Evolutionary conservation across 2,797 vertebrate species (phyloP).

Genomic region (Enteromius radiatus): DNA sequence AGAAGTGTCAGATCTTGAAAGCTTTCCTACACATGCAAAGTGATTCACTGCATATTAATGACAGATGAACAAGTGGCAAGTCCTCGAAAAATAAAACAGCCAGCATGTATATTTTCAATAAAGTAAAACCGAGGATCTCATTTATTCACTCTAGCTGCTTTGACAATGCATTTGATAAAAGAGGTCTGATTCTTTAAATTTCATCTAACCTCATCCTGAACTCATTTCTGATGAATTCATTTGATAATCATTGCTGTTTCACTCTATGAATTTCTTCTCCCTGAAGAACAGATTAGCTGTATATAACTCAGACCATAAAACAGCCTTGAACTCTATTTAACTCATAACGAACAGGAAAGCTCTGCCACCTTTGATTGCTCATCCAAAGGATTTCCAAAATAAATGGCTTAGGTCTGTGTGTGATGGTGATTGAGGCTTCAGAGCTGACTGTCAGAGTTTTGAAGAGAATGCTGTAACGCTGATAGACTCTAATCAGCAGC

Average conservation of each 20-base stretch:
- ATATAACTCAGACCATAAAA: neutral
- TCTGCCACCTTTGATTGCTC: conserved; percentile 8
- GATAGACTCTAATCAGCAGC: conserved; percentile 22
- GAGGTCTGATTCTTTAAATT: neutral
- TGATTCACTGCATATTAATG: conserved; percentile 25
- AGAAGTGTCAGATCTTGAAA: conserved; percentile 19
- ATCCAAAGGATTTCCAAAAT: conserved; percentile 24
- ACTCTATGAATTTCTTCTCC: neutral
- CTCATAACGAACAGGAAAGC: neutral
- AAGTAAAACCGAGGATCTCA: neutral
- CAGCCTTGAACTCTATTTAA: neutral
- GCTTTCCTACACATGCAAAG: conserved; percentile 3
- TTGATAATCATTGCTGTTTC: conserved; percentile 20
- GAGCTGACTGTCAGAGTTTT: conserved; percentile 9
- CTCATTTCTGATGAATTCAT: neutral
- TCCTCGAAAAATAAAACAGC: neutral
- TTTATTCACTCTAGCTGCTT: neutral
- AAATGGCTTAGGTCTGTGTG: conserved; percentile 20
- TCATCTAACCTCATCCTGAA: neutral
- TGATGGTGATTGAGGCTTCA: conserved; percentile 6
- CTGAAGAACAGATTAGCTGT: neutral
- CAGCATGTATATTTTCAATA: neutral
- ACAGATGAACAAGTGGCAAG: neutral
- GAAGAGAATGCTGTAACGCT: neutral
- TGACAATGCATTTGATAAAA: conserved; percentile 11